phyloP scores from a whole-genome alignment of 2,888 invertebrate species.

The Elegia similella region DNA sequence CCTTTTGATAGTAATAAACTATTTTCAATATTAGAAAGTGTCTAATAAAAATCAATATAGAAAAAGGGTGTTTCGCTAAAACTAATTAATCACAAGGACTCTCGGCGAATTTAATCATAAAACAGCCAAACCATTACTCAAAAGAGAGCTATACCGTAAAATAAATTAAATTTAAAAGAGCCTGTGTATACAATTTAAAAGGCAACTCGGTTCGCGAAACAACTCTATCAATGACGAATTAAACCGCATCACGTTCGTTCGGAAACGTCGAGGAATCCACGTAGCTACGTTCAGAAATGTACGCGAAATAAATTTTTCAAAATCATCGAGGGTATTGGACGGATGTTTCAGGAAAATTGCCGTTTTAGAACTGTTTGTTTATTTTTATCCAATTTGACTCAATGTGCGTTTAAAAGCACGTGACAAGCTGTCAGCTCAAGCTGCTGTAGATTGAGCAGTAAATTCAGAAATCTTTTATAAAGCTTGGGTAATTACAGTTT shows the following conservation, averaged over 20 bases:
- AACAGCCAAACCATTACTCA: background rate
- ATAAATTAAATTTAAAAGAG: background rate
- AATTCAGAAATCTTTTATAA: too few relatives aligned
- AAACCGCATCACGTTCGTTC: constrained; percentile 21
- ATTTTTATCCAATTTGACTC: too few relatives aligned
- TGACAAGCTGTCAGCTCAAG: too few relatives aligned
- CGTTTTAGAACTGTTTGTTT: background rate
- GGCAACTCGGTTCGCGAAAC: background rate
- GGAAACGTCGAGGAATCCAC: constrained; percentile 10
- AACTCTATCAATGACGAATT: constrained; percentile 21
- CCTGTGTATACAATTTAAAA: constrained; percentile 1
- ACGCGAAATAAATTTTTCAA: background rate
- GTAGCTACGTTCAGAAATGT: background rate
- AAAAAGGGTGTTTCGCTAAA: background rate
- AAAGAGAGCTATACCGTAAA: background rate
- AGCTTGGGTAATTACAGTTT: too few relatives aligned
- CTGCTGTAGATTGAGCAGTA: too few relatives aligned
- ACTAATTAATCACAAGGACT: background rate
- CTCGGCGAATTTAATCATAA: background rate
- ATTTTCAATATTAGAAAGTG: background rate
- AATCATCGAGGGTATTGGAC: background rate
- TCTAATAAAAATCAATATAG: background rate
- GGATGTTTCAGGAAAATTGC: background rate
- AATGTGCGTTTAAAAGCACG: too few relatives aligned
- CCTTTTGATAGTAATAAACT: background rate